These are phyloP conservation scores for Perithous albicinctus DNA, from an alignment of 2,888 invertebrate species.

Conservation along the genomic window DNA sequence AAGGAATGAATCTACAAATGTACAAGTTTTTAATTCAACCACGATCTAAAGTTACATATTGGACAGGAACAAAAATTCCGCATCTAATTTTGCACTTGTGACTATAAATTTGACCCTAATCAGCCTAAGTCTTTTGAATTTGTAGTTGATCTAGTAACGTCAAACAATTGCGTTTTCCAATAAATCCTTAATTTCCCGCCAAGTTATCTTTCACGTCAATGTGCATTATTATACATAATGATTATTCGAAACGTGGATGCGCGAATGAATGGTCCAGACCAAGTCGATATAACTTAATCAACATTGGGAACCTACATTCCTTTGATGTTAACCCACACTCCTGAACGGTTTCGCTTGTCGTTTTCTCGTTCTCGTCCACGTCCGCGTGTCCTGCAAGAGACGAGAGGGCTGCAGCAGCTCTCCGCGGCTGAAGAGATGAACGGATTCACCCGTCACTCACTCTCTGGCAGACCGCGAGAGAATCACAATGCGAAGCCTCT, in stretches of 20 bases:
- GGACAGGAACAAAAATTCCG: too few species aligned
- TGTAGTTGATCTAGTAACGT: not conserved
- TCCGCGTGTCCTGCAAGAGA: conserved; percentile 63
- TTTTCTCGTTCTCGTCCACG: conserved; percentile 53
- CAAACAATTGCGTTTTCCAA: not conserved
- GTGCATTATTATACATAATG: not conserved
- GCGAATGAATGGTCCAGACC: conserved; percentile 31
- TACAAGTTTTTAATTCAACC: too few species aligned
- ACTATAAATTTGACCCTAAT: too few species aligned
- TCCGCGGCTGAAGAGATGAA: conserved; percentile 67
- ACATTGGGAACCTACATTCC: conserved; percentile 61
- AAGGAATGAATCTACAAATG: too few species aligned
- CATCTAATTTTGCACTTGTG: too few species aligned
- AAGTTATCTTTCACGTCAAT: not conserved
- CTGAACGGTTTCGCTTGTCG: conserved; percentile 57
- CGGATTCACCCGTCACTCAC: conserved; percentile 84
- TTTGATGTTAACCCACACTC: conserved; percentile 63
- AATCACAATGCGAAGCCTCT: conserved; percentile 81
- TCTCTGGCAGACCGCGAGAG: conserved; percentile 82
- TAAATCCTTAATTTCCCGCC: not conserved
- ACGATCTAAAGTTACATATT: too few species aligned
- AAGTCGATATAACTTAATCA: conserved; percentile 64
- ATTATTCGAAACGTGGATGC: not conserved
- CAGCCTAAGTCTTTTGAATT: not conserved
- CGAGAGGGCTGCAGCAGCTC: conserved; percentile 59